These are phyloP conservation scores for Atopsyche davidsoni DNA, from an alignment of 1,140 invertebrate genomes.

Conservation along the genomic window DNA sequence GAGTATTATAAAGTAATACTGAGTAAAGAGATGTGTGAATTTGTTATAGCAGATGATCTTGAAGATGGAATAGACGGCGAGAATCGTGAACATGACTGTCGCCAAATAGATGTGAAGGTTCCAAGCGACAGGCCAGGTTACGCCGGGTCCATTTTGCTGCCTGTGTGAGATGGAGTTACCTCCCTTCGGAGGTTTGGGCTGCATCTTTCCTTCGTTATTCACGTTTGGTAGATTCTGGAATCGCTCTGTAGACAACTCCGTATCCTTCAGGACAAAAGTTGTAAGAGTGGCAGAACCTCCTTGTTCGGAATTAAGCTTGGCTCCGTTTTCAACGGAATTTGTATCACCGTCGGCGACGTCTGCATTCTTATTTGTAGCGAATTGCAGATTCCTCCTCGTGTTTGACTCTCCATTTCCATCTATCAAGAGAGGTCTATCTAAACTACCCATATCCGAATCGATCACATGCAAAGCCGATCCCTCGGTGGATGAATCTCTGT, in stretches of 20 bases:
- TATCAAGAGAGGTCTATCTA: constrained; percentile 46
- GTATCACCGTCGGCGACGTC: constrained; percentile 40
- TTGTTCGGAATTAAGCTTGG: constrained; percentile 19
- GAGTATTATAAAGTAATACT: constrained; percentile 78
- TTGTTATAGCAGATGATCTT: constrained; percentile 76
- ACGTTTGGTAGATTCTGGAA: constrained; percentile 47
- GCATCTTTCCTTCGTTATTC: constrained; percentile 42
- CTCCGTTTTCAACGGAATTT: constrained; percentile 33
- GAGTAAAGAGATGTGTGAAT: constrained; percentile 69
- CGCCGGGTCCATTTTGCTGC: constrained; percentile 35
- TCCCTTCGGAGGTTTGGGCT: constrained; percentile 39
- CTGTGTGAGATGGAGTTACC: constrained; percentile 34
- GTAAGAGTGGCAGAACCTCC: constrained; percentile 41
- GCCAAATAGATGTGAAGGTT: constrained; percentile 82
- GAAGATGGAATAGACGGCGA: constrained; percentile 76
- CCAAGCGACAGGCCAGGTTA: constrained; percentile 76
- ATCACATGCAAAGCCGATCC: constrained; percentile 43
- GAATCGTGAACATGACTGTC: constrained; percentile 71
- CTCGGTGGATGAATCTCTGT: constrained; percentile 43
- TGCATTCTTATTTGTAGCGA: constrained; percentile 40
- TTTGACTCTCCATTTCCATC: constrained; percentile 47
- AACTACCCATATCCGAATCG: constrained; percentile 48
- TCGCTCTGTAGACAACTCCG: constrained; percentile 46
- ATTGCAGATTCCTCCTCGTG: constrained; percentile 46
- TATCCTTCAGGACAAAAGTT: constrained; percentile 43